A percentile compares a stretch with the other conserved stretches of the same genome.
Evolutionary conservation across 2,113 vertebrate species (phyloP).

Genomic region (Apaloderma vittatum): DNA sequence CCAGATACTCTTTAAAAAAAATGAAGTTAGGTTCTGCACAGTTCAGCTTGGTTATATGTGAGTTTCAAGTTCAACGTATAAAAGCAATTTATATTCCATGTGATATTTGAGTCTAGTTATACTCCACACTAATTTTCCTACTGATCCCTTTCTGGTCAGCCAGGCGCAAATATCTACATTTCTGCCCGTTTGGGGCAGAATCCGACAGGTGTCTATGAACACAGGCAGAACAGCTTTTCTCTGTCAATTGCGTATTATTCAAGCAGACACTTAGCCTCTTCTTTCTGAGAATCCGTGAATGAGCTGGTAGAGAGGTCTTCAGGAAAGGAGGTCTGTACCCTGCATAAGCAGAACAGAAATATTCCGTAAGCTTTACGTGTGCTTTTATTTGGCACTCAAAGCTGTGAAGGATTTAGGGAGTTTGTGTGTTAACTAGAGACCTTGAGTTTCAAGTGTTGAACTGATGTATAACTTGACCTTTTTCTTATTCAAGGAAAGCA

Average conservation of each 20-base stretch:
- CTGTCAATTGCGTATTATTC: neutral
- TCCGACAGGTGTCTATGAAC: neutral
- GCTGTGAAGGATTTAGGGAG: neutral
- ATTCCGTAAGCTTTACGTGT: neutral
- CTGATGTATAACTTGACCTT: neutral
- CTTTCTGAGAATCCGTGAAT: neutral
- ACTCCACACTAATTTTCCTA: neutral
- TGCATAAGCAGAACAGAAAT: neutral
- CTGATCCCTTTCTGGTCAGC: neutral
- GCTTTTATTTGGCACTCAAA: neutral
- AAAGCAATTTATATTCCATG: neutral
- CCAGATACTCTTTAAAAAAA: neutral
- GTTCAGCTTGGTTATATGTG: neutral
- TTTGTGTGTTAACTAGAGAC: neutral
- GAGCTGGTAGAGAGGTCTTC: neutral
- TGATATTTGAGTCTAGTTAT: neutral
- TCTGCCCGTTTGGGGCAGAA: neutral
- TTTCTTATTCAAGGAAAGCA: neutral
- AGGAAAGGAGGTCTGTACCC: neutral
- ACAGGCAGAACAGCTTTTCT: neutral
- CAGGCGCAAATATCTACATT: neutral
- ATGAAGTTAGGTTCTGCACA: neutral
- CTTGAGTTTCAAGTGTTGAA: neutral
- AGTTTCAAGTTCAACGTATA: neutral
- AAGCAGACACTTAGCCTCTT: neutral